These are phyloP conservation scores for Ectemnius continuus DNA, from an alignment of 2,888 invertebrate genomes.

Conservation along the genomic window DNA sequence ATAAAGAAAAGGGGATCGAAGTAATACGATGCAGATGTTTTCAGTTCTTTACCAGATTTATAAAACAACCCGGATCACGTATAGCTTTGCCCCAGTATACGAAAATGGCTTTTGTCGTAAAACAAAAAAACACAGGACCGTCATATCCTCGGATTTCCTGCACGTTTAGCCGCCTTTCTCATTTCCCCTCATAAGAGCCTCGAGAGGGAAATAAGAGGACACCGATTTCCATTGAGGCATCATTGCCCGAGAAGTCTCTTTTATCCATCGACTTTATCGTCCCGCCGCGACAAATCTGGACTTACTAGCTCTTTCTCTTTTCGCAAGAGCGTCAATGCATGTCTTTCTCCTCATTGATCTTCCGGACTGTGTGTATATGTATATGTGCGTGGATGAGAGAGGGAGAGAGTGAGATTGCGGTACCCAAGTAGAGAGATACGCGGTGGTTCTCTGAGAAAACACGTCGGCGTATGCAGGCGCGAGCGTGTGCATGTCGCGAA, in stretches of 20 bases:
- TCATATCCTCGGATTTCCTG: too few species aligned
- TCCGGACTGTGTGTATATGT: conserved; percentile 7
- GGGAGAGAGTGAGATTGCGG: conserved; percentile 26
- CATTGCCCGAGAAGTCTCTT: conserved; percentile 48
- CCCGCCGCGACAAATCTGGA: conserved; percentile 35
- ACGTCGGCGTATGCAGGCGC: conserved; percentile 37
- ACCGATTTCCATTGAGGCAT: conserved; percentile 28
- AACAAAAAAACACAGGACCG: too few species aligned
- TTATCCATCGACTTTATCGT: conserved; percentile 48
- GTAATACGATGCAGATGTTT: too few species aligned
- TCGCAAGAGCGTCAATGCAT: conserved; percentile 2
- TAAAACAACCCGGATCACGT: too few species aligned
- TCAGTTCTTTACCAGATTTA: too few species aligned
- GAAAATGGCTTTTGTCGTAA: too few species aligned
- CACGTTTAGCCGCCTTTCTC: too few species aligned
- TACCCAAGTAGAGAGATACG: conserved; percentile 29
- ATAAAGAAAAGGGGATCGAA: too few species aligned
- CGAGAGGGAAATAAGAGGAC: conserved; percentile 1
- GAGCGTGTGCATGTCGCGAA: conserved; percentile 48
- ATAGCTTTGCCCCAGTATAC: too few species aligned
- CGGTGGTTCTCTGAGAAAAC: conserved; percentile 28
- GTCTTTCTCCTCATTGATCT: conserved; percentile 19
- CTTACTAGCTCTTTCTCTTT: conserved; percentile 30
- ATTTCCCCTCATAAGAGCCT: too few species aligned
- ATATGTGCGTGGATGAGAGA: too few species aligned